A percentile compares a stretch with the other conserved stretches of the same genome.
These are phyloP conservation scores for Nemopilema nomurai DNA, from an alignment of 30 jellyfish, hydroid and myxozoan species.

Conservation along the genomic window DNA sequence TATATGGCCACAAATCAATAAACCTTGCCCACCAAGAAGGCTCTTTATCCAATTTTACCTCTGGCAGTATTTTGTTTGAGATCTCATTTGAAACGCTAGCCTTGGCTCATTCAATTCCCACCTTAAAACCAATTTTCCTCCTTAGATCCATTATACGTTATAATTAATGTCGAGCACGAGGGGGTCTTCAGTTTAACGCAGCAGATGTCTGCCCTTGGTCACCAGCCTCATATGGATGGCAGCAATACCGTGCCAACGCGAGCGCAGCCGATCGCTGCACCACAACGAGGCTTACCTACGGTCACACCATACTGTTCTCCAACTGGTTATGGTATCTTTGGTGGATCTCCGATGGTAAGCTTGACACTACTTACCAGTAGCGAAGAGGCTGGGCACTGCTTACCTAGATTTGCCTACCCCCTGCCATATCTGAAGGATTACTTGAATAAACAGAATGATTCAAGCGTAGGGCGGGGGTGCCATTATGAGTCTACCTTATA, in stretches of 20 bases:
- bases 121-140: no score
- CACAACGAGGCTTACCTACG: constrained; percentile 62
- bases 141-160: constrained; percentile 55
- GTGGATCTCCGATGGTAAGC: constrained; percentile 71
- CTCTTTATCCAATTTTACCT: no score
- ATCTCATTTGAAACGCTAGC: no score
- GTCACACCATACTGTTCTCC: constrained; percentile 90
- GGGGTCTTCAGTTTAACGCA: constrained; percentile 53
- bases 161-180: constrained; percentile 58
- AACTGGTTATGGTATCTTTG: constrained; percentile 83
- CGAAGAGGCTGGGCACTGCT: neutral
- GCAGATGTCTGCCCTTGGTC: constrained; percentile 82
- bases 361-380: neutral
- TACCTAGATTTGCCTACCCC: neutral
- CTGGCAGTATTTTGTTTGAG: no score
- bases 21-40: no score
- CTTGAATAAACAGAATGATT: no score
- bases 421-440: neutral
- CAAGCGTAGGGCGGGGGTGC: no score
- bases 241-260: constrained; percentile 24
- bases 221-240: constrained; percentile 19
- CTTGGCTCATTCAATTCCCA: no score
- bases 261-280: constrained; percentile 80
- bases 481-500: no score
- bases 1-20: no score